Percentiles rank a stretch among this genome's conserved stretches.
These are phyloP conservation scores for Ips typographus DNA, from an alignment of 1,140 invertebrate species.

Conservation along the genomic window DNA sequence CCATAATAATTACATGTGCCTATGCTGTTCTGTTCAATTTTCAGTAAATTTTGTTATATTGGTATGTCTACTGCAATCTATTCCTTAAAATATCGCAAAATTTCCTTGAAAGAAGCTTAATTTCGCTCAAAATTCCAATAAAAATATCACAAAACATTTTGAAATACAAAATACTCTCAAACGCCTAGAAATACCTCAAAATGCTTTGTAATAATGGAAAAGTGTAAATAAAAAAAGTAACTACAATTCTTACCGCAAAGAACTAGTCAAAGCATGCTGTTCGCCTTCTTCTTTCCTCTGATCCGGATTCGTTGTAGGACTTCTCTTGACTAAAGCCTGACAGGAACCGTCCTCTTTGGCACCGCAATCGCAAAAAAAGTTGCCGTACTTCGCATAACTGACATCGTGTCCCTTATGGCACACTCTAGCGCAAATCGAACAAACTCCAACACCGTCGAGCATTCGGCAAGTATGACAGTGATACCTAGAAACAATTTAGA, in stretches of 20 bases:
- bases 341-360: constrained; percentile 86
- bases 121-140: too few relatives aligned
- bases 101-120: too few relatives aligned
- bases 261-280: constrained; percentile 58
- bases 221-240: background rate
- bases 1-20: too few relatives aligned
- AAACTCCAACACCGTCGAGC: constrained; percentile 97
- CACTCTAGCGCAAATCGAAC: constrained; percentile 94
- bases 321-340: constrained; percentile 75
- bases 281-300: constrained; percentile 51
- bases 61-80: too few relatives aligned
- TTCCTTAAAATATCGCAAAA: too few relatives aligned
- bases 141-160: too few relatives aligned
- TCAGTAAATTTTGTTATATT: too few relatives aligned
- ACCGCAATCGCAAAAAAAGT: constrained; percentile 99
- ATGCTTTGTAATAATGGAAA: background rate
- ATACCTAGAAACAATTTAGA: constrained; percentile 57
- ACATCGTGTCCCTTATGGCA: constrained; percentile 97
- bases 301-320: constrained; percentile 48
- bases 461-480: constrained; percentile 98
- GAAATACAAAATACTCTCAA: too few relatives aligned
- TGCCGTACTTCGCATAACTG: constrained; percentile 96
- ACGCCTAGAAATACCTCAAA: too few relatives aligned
- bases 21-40: too few relatives aligned
- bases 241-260: constrained; percentile 51